Percentiles rank a stretch among this genome's conserved stretches.
phyloP scores from a whole-genome alignment of 2,797 vertebrate species.

The Siniperca obscura region DNA sequence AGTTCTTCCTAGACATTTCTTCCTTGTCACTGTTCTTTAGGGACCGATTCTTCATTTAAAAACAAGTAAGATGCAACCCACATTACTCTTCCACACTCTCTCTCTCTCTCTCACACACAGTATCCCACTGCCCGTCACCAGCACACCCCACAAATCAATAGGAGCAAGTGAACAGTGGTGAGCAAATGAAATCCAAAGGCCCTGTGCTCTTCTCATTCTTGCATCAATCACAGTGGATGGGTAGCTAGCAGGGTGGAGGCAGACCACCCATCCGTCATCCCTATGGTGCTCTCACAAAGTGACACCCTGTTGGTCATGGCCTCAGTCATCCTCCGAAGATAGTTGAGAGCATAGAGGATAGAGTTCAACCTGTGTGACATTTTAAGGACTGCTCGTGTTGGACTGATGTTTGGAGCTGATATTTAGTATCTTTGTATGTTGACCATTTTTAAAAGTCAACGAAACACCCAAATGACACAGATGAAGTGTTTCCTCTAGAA shows the following conservation, averaged over 20 bases:
- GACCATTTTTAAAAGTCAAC: conserved; percentile 23
- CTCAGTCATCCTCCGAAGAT: conserved; percentile 55
- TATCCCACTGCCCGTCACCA: conserved; percentile 55
- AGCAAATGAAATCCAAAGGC: conserved; percentile 83
- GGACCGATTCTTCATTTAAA: conserved; percentile 64
- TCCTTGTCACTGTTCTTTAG: conserved; percentile 47
- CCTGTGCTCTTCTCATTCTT: conserved; percentile 67
- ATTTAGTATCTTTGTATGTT: conserved; percentile 7
- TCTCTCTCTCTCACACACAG: conserved; percentile 19
- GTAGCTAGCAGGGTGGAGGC: conserved; percentile 70
- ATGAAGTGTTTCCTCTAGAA: conserved; percentile 10
- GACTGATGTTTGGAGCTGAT: conserved; percentile 26
- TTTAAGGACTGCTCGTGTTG: conserved; percentile 16
- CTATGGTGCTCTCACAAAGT: conserved; percentile 55
- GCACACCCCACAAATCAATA: conserved; percentile 76
- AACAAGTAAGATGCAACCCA: conserved; percentile 37
- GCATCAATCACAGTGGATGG: conserved; percentile 79
- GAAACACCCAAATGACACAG: conserved; percentile 11
- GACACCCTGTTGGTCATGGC: conserved; percentile 68
- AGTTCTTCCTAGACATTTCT: conserved; percentile 37
- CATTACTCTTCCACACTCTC: conserved; percentile 35
- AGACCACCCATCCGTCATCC: conserved; percentile 73
- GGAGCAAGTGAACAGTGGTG: conserved; percentile 75
- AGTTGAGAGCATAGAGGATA: conserved; percentile 34
- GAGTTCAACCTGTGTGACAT: conserved; percentile 42